Base-by-base conservation (phyloP, 2,113 vertebrate species). In the Montifringilla adamsi region DNA sequence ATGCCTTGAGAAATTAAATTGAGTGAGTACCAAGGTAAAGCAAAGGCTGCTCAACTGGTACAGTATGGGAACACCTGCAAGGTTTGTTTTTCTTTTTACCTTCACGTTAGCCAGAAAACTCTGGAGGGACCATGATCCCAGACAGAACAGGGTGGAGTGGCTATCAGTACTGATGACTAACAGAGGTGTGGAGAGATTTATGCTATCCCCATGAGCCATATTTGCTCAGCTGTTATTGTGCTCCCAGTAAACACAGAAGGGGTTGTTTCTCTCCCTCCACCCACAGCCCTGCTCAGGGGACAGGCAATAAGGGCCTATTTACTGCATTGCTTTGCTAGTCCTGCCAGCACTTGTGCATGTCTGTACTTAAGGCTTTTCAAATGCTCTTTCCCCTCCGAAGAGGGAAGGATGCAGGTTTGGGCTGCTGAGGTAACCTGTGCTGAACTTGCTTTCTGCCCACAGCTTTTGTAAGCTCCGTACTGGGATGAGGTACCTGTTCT, bases 221-320 rank as follows among this genome's bases (percentile, higher is more conserved):
- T 97, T 97, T 97, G 80, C 84, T 95, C 94, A 97, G 97, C 95
- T 97, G 97, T 93, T 94, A 63, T 87, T 95, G 95, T 93, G 90
- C 86, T 95, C 77, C 62, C n/a, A 60, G 80, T 89, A 83, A 89
- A 93, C 95, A 95, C 73, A 90, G 94, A 93, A 93, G 59, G 59
- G 63, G 70, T 74, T 96, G 83, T 95, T 94, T 83, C 91, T 75
- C 56, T 84, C 49, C 23, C 14, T 95, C 90, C 88, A 66, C 49
- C 84, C 86, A 33, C 44, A 77, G 85, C 76, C 84, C 60, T 55
- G 52, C 82, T 68, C 6, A 2, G 59, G 47, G 79, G 35, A 87
- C 66, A 74, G 84, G 64, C 64, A 79, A 55, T 76, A 44, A 72
- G 60, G 73, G 55, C 80, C 53, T 89, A 22, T 87, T 95, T 70